Conservation (phyloP, 2,888 invertebrate species). For the Entomobrya proxima region DNA sequence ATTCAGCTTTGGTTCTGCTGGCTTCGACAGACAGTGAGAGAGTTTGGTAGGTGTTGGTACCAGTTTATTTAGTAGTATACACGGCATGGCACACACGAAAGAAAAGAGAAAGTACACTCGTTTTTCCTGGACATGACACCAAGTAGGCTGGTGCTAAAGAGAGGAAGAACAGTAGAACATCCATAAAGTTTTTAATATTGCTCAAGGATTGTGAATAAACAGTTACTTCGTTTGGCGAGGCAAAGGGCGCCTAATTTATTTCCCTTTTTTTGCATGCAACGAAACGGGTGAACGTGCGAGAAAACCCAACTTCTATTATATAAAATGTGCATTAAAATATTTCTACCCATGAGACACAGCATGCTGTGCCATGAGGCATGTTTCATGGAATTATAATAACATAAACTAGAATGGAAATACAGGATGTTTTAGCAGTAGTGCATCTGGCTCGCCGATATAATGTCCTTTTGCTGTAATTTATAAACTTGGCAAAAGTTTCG, state of each 20-base stretch:
- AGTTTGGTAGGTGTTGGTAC: conserved; percentile 11
- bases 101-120: conserved; percentile 11
- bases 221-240: conserved; percentile 55
- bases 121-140: conserved; percentile 57
- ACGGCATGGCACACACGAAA: neutral
- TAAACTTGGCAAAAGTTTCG: conserved; percentile 43
- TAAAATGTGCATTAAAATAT: neutral
- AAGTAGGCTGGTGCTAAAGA: conserved; percentile 21
- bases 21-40: conserved; percentile 34
- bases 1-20: conserved; percentile 6
- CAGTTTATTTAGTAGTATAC: neutral
- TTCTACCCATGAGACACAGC: neutral
- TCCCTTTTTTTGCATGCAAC: conserved; percentile 41
- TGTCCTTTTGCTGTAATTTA: conserved; percentile 49
- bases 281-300: neutral
- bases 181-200: conserved; percentile 62
- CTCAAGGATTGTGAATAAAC: conserved; percentile 58
- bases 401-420: neutral
- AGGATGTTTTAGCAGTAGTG: too few species aligned
- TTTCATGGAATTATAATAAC: conserved; percentile 40
- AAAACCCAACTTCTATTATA: neutral
- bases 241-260: conserved; percentile 60
- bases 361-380: neutral
- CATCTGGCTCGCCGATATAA: conserved; percentile 25
- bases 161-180: conserved; percentile 42